Percentiles rank a stretch among this genome's conserved stretches.
Evolutionary conservation across 2,888 invertebrate genomes (phyloP).

Genomic region (Tholera decimalis): DNA sequence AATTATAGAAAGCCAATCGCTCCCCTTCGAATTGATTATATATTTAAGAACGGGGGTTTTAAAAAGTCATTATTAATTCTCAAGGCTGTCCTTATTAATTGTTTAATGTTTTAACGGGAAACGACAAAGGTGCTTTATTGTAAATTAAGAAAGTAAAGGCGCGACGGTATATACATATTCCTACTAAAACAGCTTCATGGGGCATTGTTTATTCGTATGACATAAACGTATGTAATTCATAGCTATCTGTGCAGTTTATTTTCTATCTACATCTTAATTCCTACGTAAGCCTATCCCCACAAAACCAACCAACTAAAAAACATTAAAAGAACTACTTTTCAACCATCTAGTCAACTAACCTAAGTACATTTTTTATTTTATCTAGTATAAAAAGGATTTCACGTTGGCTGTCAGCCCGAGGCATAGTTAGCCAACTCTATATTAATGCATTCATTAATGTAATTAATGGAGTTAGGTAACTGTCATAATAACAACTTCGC

Average conservation of each 20-base stretch:
- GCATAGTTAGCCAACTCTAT: slow-evolving; percentile 83
- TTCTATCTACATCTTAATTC: no score
- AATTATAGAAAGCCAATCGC: slow-evolving; percentile 86
- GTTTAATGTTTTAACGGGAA: slow-evolving; percentile 33
- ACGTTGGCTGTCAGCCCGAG: slow-evolving; percentile 59
- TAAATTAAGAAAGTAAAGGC: background rate
- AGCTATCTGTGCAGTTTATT: no score
- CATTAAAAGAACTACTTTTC: slow-evolving; percentile 4
- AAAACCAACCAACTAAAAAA: slow-evolving; percentile 3
- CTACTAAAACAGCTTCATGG: no score
- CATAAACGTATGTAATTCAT: no score
- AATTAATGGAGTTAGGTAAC: slow-evolving; percentile 86
- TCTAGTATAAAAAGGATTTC: slow-evolving; percentile 55
- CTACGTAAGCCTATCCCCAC: no score
- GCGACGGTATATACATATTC: no score
- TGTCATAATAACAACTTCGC: slow-evolving; percentile 75
- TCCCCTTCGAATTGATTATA: slow-evolving; percentile 80
- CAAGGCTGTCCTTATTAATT: slow-evolving; percentile 29
- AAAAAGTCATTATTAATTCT: slow-evolving; percentile 69
- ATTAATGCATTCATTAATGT: slow-evolving; percentile 86
- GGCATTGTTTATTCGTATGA: no score
- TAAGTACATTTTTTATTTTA: slow-evolving; percentile 56
- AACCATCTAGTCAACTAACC: slow-evolving; percentile 6
- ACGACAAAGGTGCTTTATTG: slow-evolving; percentile 12
- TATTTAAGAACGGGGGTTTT: slow-evolving; percentile 71